Percentiles rank a stretch among this genome's conserved stretches.
phyloP scores from a whole-genome alignment of 2,113 vertebrate genomes.

The Bujurquina vittata region DNA sequence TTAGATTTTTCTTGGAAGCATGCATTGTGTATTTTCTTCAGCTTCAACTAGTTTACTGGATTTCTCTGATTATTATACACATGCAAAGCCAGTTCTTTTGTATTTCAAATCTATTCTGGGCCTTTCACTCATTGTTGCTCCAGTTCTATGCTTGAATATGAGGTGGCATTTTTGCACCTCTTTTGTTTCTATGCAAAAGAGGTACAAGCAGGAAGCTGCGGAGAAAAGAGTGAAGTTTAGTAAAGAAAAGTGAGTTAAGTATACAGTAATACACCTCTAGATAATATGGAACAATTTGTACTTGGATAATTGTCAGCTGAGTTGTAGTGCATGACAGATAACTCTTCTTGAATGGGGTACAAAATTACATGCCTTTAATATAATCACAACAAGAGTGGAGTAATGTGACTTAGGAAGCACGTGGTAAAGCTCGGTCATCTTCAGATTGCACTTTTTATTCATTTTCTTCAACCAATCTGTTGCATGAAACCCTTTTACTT shows the following conservation, averaged over 20 bases:
- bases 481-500: conserved; percentile 29
- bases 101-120: neutral
- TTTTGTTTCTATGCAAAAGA: neutral
- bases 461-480: conserved; percentile 9
- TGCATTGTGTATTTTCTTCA: neutral
- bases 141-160: neutral
- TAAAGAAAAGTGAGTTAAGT: neutral
- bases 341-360: neutral
- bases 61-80: neutral
- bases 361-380: neutral
- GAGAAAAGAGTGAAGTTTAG: neutral
- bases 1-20: neutral
- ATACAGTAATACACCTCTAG: neutral
- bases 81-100: neutral
- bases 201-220: neutral
- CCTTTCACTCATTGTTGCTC: neutral
- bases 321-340: neutral
- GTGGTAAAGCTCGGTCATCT: neutral
- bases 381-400: neutral
- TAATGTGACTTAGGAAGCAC: neutral
- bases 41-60: neutral
- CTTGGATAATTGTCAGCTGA: neutral
- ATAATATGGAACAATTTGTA: neutral
- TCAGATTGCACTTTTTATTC: neutral
- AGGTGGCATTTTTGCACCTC: neutral